Conservation (phyloP, 2,113 vertebrate species). For the Leucosticte australis region DNA sequence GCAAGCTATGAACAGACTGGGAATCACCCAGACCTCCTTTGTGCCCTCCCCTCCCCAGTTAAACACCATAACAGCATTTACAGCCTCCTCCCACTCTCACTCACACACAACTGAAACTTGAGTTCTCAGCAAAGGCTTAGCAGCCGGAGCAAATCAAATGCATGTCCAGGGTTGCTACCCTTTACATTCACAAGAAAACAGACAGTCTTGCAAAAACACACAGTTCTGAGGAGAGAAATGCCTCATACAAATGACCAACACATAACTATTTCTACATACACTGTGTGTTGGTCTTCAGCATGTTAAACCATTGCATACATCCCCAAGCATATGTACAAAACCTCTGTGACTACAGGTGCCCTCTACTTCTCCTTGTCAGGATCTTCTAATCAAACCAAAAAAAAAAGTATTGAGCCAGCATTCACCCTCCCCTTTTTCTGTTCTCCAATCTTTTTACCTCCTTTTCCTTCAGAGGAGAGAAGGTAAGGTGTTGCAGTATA, state of each 20-base stretch:
- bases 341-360: neutral
- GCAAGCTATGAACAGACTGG: neutral
- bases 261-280: neutral
- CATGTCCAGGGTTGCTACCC: neutral
- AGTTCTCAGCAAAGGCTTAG: neutral
- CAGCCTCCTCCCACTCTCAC: neutral
- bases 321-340: accelerated
- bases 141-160: neutral
- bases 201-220: neutral
- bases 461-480: accelerated
- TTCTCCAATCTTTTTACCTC: neutral
- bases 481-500: neutral
- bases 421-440: neutral
- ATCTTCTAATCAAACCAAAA: neutral
- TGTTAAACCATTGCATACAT: neutral
- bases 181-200: neutral
- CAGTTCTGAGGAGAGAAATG: neutral
- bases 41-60: neutral
- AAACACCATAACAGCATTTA: neutral
- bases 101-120: neutral
- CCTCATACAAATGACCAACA: neutral
- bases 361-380: neutral
- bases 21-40: neutral
- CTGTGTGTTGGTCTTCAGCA: neutral
- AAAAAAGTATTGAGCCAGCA: neutral